Conservation (phyloP, 1,140 invertebrate species). For the Ceratoteleas bidentatus region DNA sequence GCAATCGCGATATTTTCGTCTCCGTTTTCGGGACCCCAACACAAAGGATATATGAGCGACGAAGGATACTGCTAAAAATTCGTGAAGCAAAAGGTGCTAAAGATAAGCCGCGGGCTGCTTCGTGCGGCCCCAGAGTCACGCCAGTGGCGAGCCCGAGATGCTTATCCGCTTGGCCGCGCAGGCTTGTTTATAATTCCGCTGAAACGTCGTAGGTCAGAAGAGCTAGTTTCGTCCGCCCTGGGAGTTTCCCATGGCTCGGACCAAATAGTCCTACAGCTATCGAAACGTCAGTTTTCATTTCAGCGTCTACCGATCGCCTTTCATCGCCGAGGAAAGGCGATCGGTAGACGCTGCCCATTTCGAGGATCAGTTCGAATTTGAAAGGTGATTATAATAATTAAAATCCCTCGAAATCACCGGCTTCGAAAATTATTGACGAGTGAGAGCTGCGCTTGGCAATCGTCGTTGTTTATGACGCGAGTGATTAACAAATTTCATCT, state of each 20-base stretch:
- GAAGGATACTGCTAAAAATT: conserved; percentile 58
- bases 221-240: conserved; percentile 27
- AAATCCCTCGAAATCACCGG: too few relatives aligned
- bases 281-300: not conserved
- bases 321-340: too few relatives aligned
- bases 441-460: too few relatives aligned
- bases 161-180: conserved; percentile 36
- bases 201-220: conserved; percentile 49
- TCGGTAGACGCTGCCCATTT: too few relatives aligned
- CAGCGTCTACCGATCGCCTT: too few relatives aligned
- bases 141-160: conserved; percentile 38
- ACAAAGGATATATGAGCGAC: conserved; percentile 55
- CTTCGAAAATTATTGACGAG: too few relatives aligned
- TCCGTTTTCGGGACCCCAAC: conserved; percentile 26
- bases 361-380: too few relatives aligned
- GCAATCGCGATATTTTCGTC: conserved; percentile 28
- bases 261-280: not conserved
- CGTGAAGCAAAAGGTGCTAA: conserved; percentile 49
- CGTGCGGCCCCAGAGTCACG: conserved; percentile 40
- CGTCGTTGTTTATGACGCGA: too few relatives aligned
- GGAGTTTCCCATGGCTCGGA: conserved; percentile 5
- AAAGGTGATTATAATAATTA: too few relatives aligned
- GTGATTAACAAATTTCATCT: too few relatives aligned
- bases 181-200: conserved; percentile 52
- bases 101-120: conserved; percentile 39